These are phyloP conservation scores for Lithophane ornitopus DNA, from an alignment of 2,888 invertebrate genomes.

Conservation along the genomic window DNA sequence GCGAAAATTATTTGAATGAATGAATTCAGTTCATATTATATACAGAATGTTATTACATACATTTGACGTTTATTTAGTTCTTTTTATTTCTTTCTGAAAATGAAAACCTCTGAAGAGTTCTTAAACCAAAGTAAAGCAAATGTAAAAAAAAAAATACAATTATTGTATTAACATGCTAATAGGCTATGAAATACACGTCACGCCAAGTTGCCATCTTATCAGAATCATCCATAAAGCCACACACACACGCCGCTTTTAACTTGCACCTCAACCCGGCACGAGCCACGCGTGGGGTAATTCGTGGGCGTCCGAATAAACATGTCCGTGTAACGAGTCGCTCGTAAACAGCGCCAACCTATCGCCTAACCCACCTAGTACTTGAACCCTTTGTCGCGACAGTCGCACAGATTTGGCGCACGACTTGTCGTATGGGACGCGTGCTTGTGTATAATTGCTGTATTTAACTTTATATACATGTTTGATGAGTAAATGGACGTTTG, in stretches of 20 bases:
- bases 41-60: neutral
- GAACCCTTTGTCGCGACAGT: slow-evolving; percentile 56
- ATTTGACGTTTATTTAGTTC: neutral
- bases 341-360: slow-evolving; percentile 79
- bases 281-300: slow-evolving; percentile 83
- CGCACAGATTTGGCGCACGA: slow-evolving; percentile 43
- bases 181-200: neutral
- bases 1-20: neutral
- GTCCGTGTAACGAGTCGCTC: slow-evolving; percentile 80
- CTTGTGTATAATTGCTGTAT: slow-evolving; percentile 44
- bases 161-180: too few relatives aligned
- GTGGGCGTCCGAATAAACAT: slow-evolving; percentile 88
- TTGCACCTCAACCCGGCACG: slow-evolving; percentile 77
- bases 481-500: slow-evolving; percentile 14
- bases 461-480: slow-evolving; percentile 28
- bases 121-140: neutral
- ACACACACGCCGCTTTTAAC: slow-evolving; percentile 21
- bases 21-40: neutral
- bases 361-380: slow-evolving; percentile 61
- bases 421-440: slow-evolving; percentile 48
- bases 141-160: neutral
- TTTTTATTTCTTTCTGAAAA: neutral
- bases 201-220: neutral
- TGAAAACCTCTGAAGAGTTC: neutral
- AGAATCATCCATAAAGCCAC: neutral